Percentiles rank a stretch among this genome's conserved stretches.
Conservation (phyloP, 2,888 invertebrate species). For the Petrolisthes manimaculis region DNA sequence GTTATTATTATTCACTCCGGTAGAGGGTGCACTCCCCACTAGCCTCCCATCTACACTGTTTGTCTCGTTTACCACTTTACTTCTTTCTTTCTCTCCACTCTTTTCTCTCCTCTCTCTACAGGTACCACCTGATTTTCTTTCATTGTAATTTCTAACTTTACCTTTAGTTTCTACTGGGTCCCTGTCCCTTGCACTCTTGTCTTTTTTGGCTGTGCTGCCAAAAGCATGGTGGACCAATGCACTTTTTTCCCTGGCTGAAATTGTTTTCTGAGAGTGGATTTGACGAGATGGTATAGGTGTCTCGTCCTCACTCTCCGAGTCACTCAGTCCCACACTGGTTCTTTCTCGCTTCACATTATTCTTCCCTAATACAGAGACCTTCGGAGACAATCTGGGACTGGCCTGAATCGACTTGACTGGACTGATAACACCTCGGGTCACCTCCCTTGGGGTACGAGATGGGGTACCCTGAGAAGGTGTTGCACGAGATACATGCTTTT, state of each 20-base stretch:
- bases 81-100: slow-evolving; percentile 41
- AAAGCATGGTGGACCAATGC: slow-evolving; percentile 38
- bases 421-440: slow-evolving; percentile 21
- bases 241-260: slow-evolving; percentile 34
- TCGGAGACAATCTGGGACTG: slow-evolving; percentile 50
- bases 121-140: slow-evolving; percentile 25
- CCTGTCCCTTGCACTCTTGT: slow-evolving; percentile 35
- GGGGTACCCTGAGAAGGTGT: slow-evolving; percentile 37
- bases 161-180: slow-evolving; percentile 31
- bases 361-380: slow-evolving; percentile 1
- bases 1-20: slow-evolving; percentile 27
- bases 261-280: slow-evolving; percentile 5
- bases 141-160: slow-evolving; percentile 22
- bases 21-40: slow-evolving; percentile 22
- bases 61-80: slow-evolving; percentile 34
- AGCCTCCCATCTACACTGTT: slow-evolving; percentile 32
- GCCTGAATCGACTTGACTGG: slow-evolving; percentile 41
- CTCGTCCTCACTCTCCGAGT: slow-evolving; percentile 48
- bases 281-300: slow-evolving; percentile 2
- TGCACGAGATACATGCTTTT: slow-evolving; percentile 26
- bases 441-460: slow-evolving; percentile 42
- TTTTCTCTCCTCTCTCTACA: slow-evolving; percentile 40
- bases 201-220: slow-evolving; percentile 34
- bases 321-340: slow-evolving; percentile 23
- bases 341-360: slow-evolving; percentile 20